Evolutionary conservation across 1,140 invertebrate species (phyloP), one percentile per base, ranked within the genome.

Genomic region (Babylonia areolata): DNA sequence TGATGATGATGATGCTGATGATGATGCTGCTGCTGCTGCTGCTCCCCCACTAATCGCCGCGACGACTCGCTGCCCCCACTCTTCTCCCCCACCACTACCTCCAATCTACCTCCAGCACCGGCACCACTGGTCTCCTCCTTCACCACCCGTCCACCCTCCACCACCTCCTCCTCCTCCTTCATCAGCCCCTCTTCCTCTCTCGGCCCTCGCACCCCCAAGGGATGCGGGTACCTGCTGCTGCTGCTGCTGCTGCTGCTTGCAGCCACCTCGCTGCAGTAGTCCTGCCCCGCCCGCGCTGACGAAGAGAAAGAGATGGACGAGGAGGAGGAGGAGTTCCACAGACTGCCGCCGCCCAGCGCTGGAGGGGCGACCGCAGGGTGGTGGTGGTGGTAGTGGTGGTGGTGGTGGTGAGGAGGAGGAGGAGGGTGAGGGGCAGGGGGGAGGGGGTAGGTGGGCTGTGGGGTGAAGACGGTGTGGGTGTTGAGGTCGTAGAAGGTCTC

Each of bases 401-500:
- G n/a, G n/a, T n/a, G n/a, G n/a, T n/a, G n/a, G n/a, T n/a, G n/a
- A n/a, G 58, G 58, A 0, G 28, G 58, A 64, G 58, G 1, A 12
- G 58, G 17, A 39, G 73, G 28, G 81, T 33, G 54, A 23, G 81
- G 81, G 12, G 81, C 28, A 23, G 54, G 81, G 23, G 64, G 28
- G n/a, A 35, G 35, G 35, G 82, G 64, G 64, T 73, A 84, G 37
- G 37, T 46, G 64, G 37, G 58, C 54, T 84, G 82, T 12, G 58
- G 82, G 64, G 82, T 33, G 39, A 46, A 64, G 54, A 84, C 37
- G 40, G 82, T 40, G n/a, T 35, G 39, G 82, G 35, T 71, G 82
- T 84, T 39, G 15, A 84, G 69, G 69, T 84, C 82, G 39, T 84
- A 84, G 82, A 84, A 84, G 37, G 82, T 84, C 37, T 84, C 82